These are phyloP conservation scores for Paradoxurus hermaphroditus DNA, from an alignment of 2,113 vertebrate species.

Conservation along the genomic window DNA sequence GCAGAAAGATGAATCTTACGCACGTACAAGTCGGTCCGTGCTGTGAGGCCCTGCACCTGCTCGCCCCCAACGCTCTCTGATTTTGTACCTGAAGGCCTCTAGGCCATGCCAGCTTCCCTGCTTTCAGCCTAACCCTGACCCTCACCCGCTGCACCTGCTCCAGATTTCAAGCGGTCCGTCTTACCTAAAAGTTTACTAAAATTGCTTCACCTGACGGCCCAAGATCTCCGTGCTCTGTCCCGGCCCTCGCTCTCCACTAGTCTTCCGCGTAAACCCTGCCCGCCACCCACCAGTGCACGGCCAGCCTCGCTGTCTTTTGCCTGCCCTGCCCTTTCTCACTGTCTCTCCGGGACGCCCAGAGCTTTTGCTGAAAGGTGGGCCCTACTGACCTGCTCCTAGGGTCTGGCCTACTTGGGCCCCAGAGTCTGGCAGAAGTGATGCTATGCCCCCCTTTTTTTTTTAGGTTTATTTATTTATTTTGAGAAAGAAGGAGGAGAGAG, in stretches of 20 bases:
- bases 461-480: neutral
- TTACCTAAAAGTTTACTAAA: neutral
- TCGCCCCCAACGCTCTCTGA: neutral
- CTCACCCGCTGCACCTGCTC: neutral
- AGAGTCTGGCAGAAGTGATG: neutral
- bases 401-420: neutral
- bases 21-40: neutral
- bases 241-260: neutral
- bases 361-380: neutral
- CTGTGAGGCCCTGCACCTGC: neutral
- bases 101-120: neutral
- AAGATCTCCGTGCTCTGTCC: neutral
- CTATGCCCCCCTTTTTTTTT: neutral
- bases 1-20: neutral
- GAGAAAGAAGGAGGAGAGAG: neutral
- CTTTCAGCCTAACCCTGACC: neutral
- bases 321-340: neutral
- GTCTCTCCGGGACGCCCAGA: neutral
- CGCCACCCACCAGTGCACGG: neutral
- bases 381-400: neutral
- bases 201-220: neutral
- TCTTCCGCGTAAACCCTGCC: neutral
- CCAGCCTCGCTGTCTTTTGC: neutral
- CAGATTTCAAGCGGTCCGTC: neutral
- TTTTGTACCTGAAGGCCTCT: neutral